Percentiles rank a stretch among this genome's conserved stretches.
phyloP scores from a whole-genome alignment of 2,888 invertebrate genomes.

The Andrena haemorrhoa region DNA sequence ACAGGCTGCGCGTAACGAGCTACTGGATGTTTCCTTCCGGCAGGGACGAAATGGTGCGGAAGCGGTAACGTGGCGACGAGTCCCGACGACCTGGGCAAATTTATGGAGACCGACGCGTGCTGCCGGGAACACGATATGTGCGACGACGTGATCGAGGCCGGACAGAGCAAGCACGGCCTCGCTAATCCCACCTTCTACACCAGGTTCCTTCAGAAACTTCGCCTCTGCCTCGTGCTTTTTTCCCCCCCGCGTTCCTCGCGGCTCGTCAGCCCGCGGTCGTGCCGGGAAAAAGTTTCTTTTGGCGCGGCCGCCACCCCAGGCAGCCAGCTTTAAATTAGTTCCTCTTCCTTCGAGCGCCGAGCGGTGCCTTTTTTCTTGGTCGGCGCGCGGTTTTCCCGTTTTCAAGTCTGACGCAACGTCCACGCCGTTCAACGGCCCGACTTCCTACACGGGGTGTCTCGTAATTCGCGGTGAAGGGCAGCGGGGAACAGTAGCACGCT shows the following conservation, averaged over 20 bases:
- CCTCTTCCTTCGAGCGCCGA: slow-evolving; percentile 10
- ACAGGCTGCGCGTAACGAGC: slow-evolving; percentile 2
- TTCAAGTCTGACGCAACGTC: background rate
- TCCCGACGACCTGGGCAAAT: slow-evolving; percentile 76
- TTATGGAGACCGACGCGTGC: slow-evolving; percentile 78
- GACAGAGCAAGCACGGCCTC: slow-evolving; percentile 74
- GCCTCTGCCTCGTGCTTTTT: background rate
- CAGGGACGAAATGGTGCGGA: slow-evolving; percentile 82
- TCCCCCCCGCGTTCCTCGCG: background rate
- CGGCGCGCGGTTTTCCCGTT: slow-evolving; percentile 5
- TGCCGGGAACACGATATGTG: slow-evolving; percentile 81
- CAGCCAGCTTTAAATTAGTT: slow-evolving; percentile 47
- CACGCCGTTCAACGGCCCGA: slow-evolving; percentile 13
- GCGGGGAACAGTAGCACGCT: too few species aligned
- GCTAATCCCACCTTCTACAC: slow-evolving; percentile 78
- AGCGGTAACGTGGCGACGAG: slow-evolving; percentile 77
- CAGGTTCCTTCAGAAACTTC: slow-evolving; percentile 69
- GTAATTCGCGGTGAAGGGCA: background rate
- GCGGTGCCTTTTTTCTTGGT: slow-evolving; percentile 13
- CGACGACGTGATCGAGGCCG: slow-evolving; percentile 76
- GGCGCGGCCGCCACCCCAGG: slow-evolving; percentile 9
- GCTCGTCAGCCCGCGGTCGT: slow-evolving; percentile 11
- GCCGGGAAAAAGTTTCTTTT: slow-evolving; percentile 1
- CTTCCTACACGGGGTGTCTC: slow-evolving; percentile 6
- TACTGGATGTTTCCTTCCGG: slow-evolving; percentile 16